These are phyloP conservation scores for Spodoptera littoralis DNA, from an alignment of 2,888 invertebrate species.

Conservation along the genomic window DNA sequence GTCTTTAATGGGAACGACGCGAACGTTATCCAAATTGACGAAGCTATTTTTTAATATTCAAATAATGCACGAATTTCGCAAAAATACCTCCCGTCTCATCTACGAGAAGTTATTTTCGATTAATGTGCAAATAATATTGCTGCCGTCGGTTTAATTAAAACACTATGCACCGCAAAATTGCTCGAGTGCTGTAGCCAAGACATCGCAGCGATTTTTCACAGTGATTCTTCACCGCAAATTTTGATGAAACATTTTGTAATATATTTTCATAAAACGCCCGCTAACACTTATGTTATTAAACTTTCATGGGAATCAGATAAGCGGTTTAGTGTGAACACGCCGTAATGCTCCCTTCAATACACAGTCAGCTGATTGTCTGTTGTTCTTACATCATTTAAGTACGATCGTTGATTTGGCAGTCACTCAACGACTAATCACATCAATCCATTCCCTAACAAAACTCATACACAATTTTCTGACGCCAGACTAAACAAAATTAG, in stretches of 20 bases:
- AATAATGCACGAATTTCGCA: slow-evolving; percentile 47
- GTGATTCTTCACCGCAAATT: slow-evolving; percentile 20
- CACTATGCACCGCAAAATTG: slow-evolving; percentile 37
- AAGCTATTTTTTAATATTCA: slow-evolving; percentile 47
- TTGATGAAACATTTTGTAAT: slow-evolving; percentile 34
- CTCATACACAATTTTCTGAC: slow-evolving; percentile 36
- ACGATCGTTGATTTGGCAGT: slow-evolving; percentile 44
- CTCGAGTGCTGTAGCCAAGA: slow-evolving; percentile 29
- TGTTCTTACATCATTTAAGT: slow-evolving; percentile 28
- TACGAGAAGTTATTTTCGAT: slow-evolving; percentile 39
- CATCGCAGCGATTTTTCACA: slow-evolving; percentile 27
- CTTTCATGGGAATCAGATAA: slow-evolving; percentile 35
- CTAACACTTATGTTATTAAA: slow-evolving; percentile 31
- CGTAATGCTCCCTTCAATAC: slow-evolving; percentile 13
- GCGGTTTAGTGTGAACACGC: slow-evolving; percentile 32
- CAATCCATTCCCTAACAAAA: slow-evolving; percentile 38
- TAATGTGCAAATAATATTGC: slow-evolving; percentile 47
- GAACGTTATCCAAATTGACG: slow-evolving; percentile 58
- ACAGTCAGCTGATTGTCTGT: slow-evolving; percentile 15
- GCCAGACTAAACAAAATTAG: slow-evolving; percentile 48
- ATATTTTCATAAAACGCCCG: slow-evolving; percentile 22
- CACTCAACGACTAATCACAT: slow-evolving; percentile 38
- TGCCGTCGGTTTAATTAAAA: slow-evolving; percentile 41
- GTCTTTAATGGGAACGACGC: slow-evolving; percentile 63
- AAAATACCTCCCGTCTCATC: slow-evolving; percentile 20